Percentiles rank a stretch among this genome's conserved stretches.
These are phyloP conservation scores for Onchidella celtica DNA, from an alignment of 2,888 invertebrate genomes.

Conservation along the genomic window DNA sequence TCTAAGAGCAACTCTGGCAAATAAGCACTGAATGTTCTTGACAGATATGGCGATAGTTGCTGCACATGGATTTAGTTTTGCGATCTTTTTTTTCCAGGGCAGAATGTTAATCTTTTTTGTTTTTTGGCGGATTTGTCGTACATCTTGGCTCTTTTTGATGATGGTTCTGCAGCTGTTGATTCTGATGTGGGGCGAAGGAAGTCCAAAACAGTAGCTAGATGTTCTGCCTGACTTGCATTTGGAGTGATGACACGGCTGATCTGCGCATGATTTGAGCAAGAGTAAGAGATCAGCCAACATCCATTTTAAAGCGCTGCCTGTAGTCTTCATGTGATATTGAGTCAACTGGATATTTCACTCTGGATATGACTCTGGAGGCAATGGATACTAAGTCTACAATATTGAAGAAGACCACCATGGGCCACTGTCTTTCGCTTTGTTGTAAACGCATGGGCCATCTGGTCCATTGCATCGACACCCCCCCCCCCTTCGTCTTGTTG, in stretches of 20 bases:
- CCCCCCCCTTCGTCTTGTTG: background rate
- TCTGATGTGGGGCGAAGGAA: background rate
- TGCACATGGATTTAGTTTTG: background rate
- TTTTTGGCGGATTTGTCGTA: background rate
- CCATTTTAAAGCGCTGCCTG: background rate
- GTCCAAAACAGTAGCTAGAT: background rate
- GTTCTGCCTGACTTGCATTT: background rate
- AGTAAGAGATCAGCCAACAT: background rate
- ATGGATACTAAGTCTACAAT: background rate
- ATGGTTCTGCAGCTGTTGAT: background rate
- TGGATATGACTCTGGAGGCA: background rate
- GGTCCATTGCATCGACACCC: background rate
- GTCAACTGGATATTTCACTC: background rate
- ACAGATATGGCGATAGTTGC: background rate
- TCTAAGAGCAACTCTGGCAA: background rate
- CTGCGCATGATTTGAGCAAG: background rate
- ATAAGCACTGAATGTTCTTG: background rate
- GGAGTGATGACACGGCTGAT: background rate
- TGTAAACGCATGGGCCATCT: background rate
- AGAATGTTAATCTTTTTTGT: background rate
- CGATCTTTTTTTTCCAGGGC: conserved; percentile 1
- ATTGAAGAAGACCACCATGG: background rate
- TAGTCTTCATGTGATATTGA: background rate
- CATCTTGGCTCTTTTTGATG: background rate
- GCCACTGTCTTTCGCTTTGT: background rate